These are phyloP conservation scores for Oxytorus armatus DNA, from an alignment of 2,888 invertebrate species.

Conservation along the genomic window DNA sequence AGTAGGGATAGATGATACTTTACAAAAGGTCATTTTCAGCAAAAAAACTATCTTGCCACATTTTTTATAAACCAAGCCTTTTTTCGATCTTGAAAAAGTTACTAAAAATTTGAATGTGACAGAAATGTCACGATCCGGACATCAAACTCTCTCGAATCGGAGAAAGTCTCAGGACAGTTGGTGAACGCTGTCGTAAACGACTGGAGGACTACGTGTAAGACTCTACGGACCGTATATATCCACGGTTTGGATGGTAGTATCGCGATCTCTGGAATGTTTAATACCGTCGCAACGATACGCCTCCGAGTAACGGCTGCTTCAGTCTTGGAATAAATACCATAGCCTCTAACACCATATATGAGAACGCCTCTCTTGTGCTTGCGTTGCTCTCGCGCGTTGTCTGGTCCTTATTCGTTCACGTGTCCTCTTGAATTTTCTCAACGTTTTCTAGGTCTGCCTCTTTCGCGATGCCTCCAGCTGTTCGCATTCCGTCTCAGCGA, in stretches of 20 bases:
- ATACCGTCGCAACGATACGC: conserved; percentile 80
- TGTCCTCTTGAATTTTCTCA: conserved; percentile 16
- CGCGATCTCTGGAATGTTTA: conserved; percentile 82
- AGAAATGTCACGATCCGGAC: conserved; percentile 19
- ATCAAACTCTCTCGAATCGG: conserved; percentile 15
- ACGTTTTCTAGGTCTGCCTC: conserved; percentile 23
- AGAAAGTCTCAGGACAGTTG: conserved; percentile 18
- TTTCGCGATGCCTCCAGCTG: conserved; percentile 24
- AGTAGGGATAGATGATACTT: conserved; percentile 22
- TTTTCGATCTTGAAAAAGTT: conserved; percentile 41
- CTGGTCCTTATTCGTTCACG: conserved; percentile 20
- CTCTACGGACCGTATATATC: conserved; percentile 23
- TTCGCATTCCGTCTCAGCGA: conserved; percentile 36
- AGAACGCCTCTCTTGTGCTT: conserved; percentile 35
- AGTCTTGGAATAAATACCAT: conserved; percentile 79
- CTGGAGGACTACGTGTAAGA: conserved; percentile 37
- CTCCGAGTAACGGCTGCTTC: conserved; percentile 78
- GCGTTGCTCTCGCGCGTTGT: conserved; percentile 2
- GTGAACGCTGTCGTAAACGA: conserved; percentile 46
- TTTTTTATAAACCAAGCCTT: no score
- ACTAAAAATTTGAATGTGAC: background rate
- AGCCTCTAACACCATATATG: conserved; percentile 50
- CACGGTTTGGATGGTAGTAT: conserved; percentile 69
- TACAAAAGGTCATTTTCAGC: conserved; percentile 20
- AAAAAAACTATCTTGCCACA: no score